Base-by-base conservation (phyloP, 2,113 vertebrate species). In the Callorhinus ursinus region DNA sequence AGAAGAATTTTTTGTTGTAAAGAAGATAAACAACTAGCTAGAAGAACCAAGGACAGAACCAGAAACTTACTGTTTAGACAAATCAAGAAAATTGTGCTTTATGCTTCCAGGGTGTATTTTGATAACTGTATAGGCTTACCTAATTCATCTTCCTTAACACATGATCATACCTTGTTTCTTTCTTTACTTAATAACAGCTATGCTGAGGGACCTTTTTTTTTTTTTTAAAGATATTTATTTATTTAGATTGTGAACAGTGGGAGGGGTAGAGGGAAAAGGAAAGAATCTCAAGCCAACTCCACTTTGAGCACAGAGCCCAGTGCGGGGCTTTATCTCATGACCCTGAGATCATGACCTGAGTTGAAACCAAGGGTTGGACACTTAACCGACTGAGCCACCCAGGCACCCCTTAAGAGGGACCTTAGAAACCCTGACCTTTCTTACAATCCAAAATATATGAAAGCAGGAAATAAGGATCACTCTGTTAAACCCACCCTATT, bases 31-130 rank as follows among this genome's bases (percentile, higher is more conserved):
- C 28, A 95, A 55, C 39, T 12, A 88, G 49, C 26, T 72, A 14
- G 36, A 39, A 77, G 19, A 92, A 83, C 14, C 22, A 87, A 86
- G 39, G 65, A 61, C 13, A 92, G 36, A 84, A 49, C 7, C 42
- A 86, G 18, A 96, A 90, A 76, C 61, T 83, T 26, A 79, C 65
- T 46, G 18, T 24, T 31, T 26, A 59, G 33, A 55, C 42, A 87
- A 93, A 87, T n/a, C 14, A 84, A 92, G 53, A 95, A 92, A 84
- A 63, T 28, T 90, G 1, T 57, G 22, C 77, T 94, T 96, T 90
- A 12, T 90, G 6, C 93, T 92, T 91, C 53, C 55, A 4, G 65
- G 21, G 13, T 76, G 16, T 49, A 28, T 87, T 93, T 87, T 69
- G 14, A 67, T 85, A 49, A 5, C 28, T 71, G 14, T 26, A n/a